Percentiles rank a stretch among this genome's conserved stretches.
Conservation (phyloP, 2,797 vertebrate species). For the Nannoperca australis region DNA sequence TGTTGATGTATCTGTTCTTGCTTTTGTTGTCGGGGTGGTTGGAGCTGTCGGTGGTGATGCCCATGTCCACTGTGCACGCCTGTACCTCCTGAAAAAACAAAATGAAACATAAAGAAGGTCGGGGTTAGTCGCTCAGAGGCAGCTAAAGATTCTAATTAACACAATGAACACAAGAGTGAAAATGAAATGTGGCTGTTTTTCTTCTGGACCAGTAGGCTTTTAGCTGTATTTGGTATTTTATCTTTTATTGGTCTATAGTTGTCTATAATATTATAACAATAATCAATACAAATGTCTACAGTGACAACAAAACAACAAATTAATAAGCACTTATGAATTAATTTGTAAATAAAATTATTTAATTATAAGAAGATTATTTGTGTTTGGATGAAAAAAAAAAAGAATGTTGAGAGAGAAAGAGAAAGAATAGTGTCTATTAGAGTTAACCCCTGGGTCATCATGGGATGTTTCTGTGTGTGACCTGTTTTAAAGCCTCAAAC, state of each 20-base stretch:
- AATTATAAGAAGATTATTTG: not conserved
- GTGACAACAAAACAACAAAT: not conserved
- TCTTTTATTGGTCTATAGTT: not conserved
- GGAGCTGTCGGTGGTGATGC: constrained; percentile 93
- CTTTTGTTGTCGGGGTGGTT: constrained; percentile 96
- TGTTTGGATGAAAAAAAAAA: not conserved
- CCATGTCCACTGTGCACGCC: constrained; percentile 92
- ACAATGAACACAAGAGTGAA: not conserved
- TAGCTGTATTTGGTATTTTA: not conserved
- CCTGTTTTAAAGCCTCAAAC: not conserved
- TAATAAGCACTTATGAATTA: not conserved
- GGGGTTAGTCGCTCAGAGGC: not conserved
- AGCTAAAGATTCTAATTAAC: not conserved
- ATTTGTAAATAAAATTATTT: not conserved
- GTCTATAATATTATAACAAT: not conserved
- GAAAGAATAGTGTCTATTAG: not conserved
- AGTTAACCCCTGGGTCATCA: not conserved
- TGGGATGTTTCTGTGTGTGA: not conserved
- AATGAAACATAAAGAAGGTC: constrained; percentile 1
- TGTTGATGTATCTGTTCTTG: constrained; percentile 98
- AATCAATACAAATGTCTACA: not conserved
- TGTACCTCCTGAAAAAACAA: constrained; percentile 91
- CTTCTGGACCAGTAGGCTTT: not conserved
- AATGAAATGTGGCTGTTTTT: not conserved
- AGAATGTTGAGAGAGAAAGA: not conserved